Evolutionary conservation across 1,140 invertebrate species (phyloP).

Genomic region (Diorhabda elongata): DNA sequence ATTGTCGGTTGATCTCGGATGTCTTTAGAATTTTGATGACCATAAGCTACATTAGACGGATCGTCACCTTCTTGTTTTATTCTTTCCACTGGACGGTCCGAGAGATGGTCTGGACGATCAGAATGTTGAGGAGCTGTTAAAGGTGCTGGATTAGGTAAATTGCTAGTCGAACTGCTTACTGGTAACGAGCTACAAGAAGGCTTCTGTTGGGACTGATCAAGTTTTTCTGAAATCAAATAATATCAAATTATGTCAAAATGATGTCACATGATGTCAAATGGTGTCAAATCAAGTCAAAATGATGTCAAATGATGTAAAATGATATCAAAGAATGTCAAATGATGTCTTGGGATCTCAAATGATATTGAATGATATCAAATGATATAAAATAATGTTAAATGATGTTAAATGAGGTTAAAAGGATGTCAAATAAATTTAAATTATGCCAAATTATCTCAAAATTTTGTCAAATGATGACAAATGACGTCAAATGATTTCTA

Average conservation of each 20-base stretch:
- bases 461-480: too few species aligned
- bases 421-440: too few species aligned
- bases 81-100: constrained; percentile 27
- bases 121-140: not conserved
- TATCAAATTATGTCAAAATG: too few species aligned
- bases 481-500: too few species aligned
- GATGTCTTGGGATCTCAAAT: too few species aligned
- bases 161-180: constrained; percentile 10
- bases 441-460: too few species aligned
- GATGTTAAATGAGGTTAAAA: too few species aligned
- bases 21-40: constrained; percentile 24
- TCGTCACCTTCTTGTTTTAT: constrained; percentile 39
- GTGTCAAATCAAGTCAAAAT: too few species aligned
- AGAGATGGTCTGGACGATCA: constrained; percentile 5
- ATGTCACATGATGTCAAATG: too few species aligned
- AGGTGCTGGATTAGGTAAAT: not conserved
- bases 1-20: constrained; percentile 41
- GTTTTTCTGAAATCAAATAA: constrained; percentile 35
- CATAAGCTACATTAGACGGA: constrained; percentile 26
- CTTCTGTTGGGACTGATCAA: constrained; percentile 28
- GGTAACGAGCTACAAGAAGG: constrained; percentile 10
- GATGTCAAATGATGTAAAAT: too few species aligned
- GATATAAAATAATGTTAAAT: not conserved
- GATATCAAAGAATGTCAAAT: too few species aligned
- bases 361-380: too few species aligned